phyloP scores from a whole-genome alignment of 1,140 invertebrate genomes.

The Brachionus koreanus region DNA sequence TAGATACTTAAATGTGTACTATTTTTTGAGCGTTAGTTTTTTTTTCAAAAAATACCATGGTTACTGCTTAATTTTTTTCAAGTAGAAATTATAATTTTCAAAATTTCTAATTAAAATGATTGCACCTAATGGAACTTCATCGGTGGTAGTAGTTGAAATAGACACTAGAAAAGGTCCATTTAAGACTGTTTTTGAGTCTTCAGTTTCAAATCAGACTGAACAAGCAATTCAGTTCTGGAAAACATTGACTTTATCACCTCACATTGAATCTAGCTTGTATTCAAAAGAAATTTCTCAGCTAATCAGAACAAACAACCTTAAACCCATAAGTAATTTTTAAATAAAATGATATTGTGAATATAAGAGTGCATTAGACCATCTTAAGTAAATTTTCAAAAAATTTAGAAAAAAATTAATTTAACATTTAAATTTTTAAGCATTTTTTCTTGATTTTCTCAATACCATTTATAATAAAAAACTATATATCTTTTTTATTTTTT shows the following conservation, averaged over 20 bases:
- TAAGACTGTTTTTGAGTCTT: constrained; percentile 27
- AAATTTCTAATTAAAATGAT: not conserved
- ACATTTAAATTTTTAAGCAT: not conserved
- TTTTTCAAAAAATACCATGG: not conserved
- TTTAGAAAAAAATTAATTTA: too few species aligned
- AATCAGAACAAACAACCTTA: not conserved
- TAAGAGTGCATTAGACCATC: too few species aligned
- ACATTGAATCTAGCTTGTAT: constrained; percentile 43
- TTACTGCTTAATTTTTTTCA: not conserved
- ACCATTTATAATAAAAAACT: not conserved
- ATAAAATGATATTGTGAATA: too few species aligned
- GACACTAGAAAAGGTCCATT: constrained; percentile 30
- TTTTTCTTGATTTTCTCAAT: not conserved
- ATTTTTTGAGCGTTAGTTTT: not conserved
- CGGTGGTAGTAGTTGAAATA: constrained; percentile 42
- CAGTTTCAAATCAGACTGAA: constrained; percentile 11
- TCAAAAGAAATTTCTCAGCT: constrained; percentile 39
- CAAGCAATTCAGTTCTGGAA: constrained; percentile 42
- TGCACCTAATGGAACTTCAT: not conserved
- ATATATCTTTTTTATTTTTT: not conserved
- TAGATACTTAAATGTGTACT: not conserved
- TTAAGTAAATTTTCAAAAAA: too few species aligned
- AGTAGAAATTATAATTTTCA: not conserved
- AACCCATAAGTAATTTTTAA: not conserved
- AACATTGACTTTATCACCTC: constrained; percentile 19